Evolutionary conservation across 2,113 vertebrate genomes (phyloP), one percentile per base, ranked within the genome.

Genomic region (Toxotes jaculatrix): DNA sequence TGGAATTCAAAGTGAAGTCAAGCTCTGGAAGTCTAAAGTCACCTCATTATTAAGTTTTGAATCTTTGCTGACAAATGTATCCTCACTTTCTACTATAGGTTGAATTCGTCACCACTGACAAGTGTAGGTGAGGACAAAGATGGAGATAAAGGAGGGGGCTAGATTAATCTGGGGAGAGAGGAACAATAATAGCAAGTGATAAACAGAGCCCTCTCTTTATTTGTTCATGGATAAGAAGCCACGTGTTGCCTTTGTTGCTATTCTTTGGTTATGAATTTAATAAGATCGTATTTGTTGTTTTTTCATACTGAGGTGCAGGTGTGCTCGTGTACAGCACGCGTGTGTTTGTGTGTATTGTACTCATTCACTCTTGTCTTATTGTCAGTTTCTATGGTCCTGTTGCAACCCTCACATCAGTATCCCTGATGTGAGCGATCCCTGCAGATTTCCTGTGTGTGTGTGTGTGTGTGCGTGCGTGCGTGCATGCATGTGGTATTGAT

Each of bases 11-110:
- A 76, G 65, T 76, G 7, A 77, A 79, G 23, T 60, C 27, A 23
- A 55, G 76, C 56, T 72, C 61, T 45, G 38, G 34, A 17, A 73
- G 32, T 79, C 51, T 65, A 40, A 75, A 82, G 61, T 36, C 57
- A 61, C 57, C 57, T 83, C 74, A 69, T 86, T 74, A 91, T 82
- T 40, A 62, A 47, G 66, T 81, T 80, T 38, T 43, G n/a, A 79
- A 63, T 51, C 71, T 40, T n/a, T 47, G 23, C 68, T 70, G 74
- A 78, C 60, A 79, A 79, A 74, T 63, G 81, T 16, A 60, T 31
- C 51, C 6, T 83, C 66, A 65, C 45, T 73, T 78, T 55, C 21
- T 51, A 17, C 13, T 1, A 12, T 10, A 16, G 16, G 23, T 67
- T 56, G 19, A 74, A 84, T 87, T 74, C 63, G 62, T 80, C 75